Evolutionary conservation across 2,113 vertebrate genomes (phyloP).

Genomic region (Neodontobutis hainanensis): DNA sequence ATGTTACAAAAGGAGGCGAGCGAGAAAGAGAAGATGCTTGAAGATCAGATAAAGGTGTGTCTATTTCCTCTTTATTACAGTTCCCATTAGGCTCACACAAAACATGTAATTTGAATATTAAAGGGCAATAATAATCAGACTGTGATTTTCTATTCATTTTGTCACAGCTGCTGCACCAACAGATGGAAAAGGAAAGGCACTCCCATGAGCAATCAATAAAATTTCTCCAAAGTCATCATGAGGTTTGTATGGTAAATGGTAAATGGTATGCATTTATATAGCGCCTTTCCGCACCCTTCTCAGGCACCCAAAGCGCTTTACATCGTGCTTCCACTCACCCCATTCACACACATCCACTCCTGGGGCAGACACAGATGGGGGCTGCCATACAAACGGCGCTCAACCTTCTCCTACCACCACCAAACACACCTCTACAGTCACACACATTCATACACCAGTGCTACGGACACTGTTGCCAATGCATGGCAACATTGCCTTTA

Average conservation of each 20-base stretch:
- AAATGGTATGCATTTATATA: too few relatives aligned
- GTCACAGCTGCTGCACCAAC: constrained; percentile 35
- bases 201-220: constrained; percentile 23
- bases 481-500: too few relatives aligned
- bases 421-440: too few relatives aligned
- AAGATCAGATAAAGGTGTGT: constrained; percentile 45
- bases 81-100: background rate
- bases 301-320: too few relatives aligned
- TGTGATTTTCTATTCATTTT: background rate
- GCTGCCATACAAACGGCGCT: too few relatives aligned
- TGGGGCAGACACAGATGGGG: too few relatives aligned
- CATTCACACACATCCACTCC: too few relatives aligned
- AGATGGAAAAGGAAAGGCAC: constrained; percentile 27
- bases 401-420: too few relatives aligned
- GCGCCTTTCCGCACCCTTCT: too few relatives aligned
- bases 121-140: background rate
- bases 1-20: constrained; percentile 10
- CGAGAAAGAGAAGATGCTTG: constrained; percentile 20
- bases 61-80: background rate
- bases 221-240: constrained; percentile 35
- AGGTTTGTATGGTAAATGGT: constrained; percentile 36
- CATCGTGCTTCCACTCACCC: too few relatives aligned
- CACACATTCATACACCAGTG: too few relatives aligned
- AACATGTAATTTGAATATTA: background rate
- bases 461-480: too few relatives aligned